Percentiles rank a stretch among this genome's conserved stretches.
Evolutionary conservation across 1,140 invertebrate genomes (phyloP).

Genomic region (Limonius californicus): DNA sequence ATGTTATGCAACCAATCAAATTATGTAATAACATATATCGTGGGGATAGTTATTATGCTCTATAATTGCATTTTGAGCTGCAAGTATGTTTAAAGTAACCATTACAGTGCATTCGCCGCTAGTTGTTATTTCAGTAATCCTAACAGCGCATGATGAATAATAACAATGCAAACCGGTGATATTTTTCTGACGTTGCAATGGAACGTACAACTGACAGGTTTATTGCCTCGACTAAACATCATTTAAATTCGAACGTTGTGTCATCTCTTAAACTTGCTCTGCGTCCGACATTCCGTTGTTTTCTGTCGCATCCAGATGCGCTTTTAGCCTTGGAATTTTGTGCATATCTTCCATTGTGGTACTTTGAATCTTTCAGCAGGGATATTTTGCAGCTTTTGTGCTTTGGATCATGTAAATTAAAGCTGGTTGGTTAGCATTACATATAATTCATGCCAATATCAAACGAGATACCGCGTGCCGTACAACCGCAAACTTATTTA

Average conservation of each 20-base stretch:
- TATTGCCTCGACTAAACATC: slow-evolving; percentile 41
- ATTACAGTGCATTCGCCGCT: slow-evolving; percentile 9
- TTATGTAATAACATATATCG: too few relatives aligned
- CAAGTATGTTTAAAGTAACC: neutral
- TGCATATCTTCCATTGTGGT: slow-evolving; percentile 12
- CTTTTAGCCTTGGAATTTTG: slow-evolving; percentile 15
- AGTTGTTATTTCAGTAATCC: slow-evolving; percentile 14
- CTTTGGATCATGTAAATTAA: neutral
- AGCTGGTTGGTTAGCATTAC: too few relatives aligned
- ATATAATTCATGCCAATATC: too few relatives aligned
- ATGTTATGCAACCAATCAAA: too few relatives aligned
- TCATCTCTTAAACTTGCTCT: slow-evolving; percentile 34
- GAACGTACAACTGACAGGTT: slow-evolving; percentile 36
- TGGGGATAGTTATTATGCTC: too few relatives aligned
- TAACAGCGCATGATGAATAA: slow-evolving; percentile 20
- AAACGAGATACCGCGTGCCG: too few relatives aligned
- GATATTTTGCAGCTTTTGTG: neutral
- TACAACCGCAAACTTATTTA: too few relatives aligned
- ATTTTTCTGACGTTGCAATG: slow-evolving; percentile 65
- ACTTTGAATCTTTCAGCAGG: neutral
- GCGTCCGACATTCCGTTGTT: slow-evolving; percentile 28
- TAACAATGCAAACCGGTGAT: slow-evolving; percentile 64
- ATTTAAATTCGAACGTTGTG: slow-evolving; percentile 43
- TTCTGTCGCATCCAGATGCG: slow-evolving; percentile 18
- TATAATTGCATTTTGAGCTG: too few relatives aligned